Conservation (phyloP, 2,113 vertebrate species). For the Myiozetetes cayanensis region DNA sequence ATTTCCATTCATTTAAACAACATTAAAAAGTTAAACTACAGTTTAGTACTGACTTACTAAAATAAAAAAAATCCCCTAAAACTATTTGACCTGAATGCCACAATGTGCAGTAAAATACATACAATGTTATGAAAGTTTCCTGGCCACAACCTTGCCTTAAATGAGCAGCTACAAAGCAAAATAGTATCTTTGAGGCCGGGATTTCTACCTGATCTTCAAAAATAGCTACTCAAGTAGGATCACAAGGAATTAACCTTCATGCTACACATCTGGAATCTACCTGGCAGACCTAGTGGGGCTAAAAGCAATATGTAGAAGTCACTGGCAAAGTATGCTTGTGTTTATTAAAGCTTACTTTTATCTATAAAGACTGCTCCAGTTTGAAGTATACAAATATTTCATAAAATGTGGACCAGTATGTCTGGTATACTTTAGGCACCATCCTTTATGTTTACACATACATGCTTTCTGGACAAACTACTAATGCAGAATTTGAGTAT, state of each 20-base stretch:
- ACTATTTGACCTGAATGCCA: background rate
- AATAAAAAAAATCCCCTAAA: background rate
- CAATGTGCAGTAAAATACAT: background rate
- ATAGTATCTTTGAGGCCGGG: background rate
- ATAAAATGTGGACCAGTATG: background rate
- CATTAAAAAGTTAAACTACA: background rate
- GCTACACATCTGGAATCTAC: background rate
- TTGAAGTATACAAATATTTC: background rate
- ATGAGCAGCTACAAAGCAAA: background rate
- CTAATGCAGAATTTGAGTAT: background rate
- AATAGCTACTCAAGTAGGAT: background rate
- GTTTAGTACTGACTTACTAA: background rate
- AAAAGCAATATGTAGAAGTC: background rate
- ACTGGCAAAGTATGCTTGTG: background rate
- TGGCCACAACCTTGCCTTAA: background rate
- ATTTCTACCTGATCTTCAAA: background rate
- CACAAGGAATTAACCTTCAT: background rate
- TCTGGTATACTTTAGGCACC: background rate
- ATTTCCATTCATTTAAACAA: background rate
- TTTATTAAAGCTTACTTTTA: background rate
- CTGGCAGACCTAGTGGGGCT: background rate
- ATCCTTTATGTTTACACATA: background rate
- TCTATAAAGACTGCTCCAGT: background rate
- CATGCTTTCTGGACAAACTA: background rate
- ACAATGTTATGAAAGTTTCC: background rate